phyloP scores from a whole-genome alignment of 2,797 vertebrate species.

The Emydoidea blandingii region DNA sequence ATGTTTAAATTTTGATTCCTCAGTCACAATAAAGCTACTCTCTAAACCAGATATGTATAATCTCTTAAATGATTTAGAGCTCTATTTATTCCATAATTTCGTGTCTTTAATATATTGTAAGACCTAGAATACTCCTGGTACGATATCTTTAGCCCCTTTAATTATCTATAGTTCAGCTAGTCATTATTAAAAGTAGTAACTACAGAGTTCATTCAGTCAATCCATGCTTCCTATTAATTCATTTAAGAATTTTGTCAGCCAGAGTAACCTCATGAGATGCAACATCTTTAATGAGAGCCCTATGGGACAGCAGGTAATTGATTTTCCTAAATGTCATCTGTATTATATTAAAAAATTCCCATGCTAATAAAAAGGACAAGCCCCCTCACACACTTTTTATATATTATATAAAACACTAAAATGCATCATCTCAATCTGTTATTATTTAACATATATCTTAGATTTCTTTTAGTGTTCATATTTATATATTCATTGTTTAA shows the following conservation, averaged over 20 bases:
- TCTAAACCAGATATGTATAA: constrained; percentile 14
- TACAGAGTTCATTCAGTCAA: constrained; percentile 56
- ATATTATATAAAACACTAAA: not conserved
- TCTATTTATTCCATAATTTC: constrained; percentile 40
- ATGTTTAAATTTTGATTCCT: constrained; percentile 57
- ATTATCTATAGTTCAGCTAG: constrained; percentile 46
- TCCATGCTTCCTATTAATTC: constrained; percentile 55
- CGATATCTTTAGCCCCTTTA: constrained; percentile 41
- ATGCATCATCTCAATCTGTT: constrained; percentile 2
- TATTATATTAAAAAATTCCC: constrained; percentile 57
- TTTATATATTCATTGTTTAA: constrained; percentile 19
- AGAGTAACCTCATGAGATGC: constrained; percentile 23
- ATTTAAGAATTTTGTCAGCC: constrained; percentile 36
- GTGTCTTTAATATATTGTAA: constrained; percentile 50
- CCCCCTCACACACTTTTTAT: not conserved
- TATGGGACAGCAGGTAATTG: constrained; percentile 46
- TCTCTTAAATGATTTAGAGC: constrained; percentile 47
- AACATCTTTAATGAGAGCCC: constrained; percentile 58
- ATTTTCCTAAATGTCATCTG: constrained; percentile 62
- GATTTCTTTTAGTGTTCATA: constrained; percentile 36
- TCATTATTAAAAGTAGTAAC: constrained; percentile 40
- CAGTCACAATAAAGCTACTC: constrained; percentile 41
- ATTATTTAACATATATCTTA: constrained; percentile 46
- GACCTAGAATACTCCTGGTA: constrained; percentile 31
- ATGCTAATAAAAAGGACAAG: constrained; percentile 39